These are phyloP conservation scores for Lepidurus packardi DNA, from an alignment of 1,140 invertebrate species.

Conservation along the genomic window DNA sequence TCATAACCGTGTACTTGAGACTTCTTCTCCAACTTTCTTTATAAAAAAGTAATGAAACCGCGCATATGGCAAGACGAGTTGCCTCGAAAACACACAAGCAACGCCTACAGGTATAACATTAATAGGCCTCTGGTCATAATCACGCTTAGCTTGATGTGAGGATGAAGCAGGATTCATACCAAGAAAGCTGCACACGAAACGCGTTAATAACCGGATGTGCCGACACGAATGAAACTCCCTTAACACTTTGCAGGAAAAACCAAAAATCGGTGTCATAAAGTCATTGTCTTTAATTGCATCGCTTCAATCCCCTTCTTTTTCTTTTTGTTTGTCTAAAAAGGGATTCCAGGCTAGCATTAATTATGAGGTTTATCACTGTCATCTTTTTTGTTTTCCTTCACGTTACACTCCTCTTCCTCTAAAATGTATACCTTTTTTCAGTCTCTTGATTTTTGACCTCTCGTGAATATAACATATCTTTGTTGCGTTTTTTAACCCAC, in stretches of 20 bases:
- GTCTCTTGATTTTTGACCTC: too few species aligned
- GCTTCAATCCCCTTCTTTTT: too few species aligned
- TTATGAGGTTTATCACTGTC: too few species aligned
- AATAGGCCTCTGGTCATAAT: constrained; percentile 3
- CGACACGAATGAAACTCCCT: constrained; percentile 18
- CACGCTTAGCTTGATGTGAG: background rate
- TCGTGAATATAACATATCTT: background rate
- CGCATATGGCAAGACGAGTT: background rate
- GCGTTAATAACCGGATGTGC: constrained; percentile 18
- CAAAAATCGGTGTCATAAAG: background rate
- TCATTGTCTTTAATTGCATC: background rate
- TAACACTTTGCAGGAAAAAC: constrained; percentile 4
- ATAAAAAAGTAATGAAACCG: background rate
- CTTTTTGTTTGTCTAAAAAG: too few species aligned
- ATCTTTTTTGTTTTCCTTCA: too few species aligned
- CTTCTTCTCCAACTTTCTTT: background rate
- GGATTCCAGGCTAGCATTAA: too few species aligned
- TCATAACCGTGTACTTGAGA: background rate
- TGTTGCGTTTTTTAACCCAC: background rate
- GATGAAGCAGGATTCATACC: background rate
- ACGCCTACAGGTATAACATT: background rate
- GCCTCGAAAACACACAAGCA: background rate
- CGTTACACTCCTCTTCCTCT: too few species aligned
- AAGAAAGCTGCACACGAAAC: constrained; percentile 18
- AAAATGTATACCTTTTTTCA: too few species aligned